These are phyloP conservation scores for Phoxinus phoxinus DNA, from an alignment of 2,113 vertebrate genomes.

Conservation along the genomic window DNA sequence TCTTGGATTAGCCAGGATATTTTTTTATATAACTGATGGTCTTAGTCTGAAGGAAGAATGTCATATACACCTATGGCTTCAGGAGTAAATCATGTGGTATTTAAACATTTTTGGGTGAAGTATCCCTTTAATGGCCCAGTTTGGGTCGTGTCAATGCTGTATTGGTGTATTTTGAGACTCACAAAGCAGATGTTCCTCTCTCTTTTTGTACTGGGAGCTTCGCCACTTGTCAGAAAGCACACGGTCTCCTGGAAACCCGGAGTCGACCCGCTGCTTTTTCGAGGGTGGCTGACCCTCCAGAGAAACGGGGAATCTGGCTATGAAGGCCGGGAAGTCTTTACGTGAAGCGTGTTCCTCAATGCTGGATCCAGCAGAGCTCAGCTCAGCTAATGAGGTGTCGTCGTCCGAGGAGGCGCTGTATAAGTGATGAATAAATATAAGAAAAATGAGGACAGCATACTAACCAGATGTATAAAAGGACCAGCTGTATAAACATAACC, in stretches of 20 bases:
- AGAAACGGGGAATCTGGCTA: not conserved
- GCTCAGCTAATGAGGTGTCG: not conserved
- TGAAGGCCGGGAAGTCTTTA: not conserved
- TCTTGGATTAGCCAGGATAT: too few species aligned
- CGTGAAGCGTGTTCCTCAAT: too few species aligned
- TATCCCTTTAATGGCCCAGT: not conserved
- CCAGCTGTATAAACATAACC: too few species aligned
- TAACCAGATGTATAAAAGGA: too few species aligned
- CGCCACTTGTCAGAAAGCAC: not conserved
- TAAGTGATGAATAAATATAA: not conserved
- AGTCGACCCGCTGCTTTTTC: not conserved
- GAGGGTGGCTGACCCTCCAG: not conserved
- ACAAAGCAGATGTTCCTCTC: slow-evolving; percentile 20
- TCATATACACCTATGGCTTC: too few species aligned
- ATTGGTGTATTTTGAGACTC: slow-evolving; percentile 1
- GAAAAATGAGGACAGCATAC: not conserved
- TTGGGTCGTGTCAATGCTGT: not conserved
- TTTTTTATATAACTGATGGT: too few species aligned
- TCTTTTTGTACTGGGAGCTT: not conserved
- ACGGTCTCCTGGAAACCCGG: not conserved
- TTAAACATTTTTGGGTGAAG: too few species aligned
- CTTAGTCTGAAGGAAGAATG: too few species aligned
- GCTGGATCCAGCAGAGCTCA: not conserved
- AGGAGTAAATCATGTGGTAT: too few species aligned
- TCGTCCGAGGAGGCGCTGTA: not conserved